Evolutionary conservation across 1,140 invertebrate genomes (phyloP).

Genomic region (Thaumetopoea pityocampa): DNA sequence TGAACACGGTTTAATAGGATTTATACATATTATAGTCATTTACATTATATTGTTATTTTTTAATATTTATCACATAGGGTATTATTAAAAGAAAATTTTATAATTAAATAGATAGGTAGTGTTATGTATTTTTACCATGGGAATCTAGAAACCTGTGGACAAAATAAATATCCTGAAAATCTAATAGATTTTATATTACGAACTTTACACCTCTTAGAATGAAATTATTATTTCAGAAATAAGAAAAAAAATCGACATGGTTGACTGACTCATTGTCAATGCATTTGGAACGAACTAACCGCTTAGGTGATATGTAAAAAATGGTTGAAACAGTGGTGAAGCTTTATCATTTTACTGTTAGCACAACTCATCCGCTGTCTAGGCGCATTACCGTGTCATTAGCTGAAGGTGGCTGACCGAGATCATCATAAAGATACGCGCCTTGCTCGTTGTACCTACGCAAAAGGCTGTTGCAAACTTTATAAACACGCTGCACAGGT

Average conservation of each 20-base stretch:
- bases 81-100: too few species aligned
- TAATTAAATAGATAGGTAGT: too few species aligned
- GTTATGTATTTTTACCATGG: too few species aligned
- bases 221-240: background rate
- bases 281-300: constrained; percentile 60
- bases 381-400: constrained; percentile 67
- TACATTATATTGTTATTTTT: too few species aligned
- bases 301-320: constrained; percentile 69
- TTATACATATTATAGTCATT: too few species aligned
- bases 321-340: constrained; percentile 57
- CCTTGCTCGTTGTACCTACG: constrained; percentile 1
- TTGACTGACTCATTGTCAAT: constrained; percentile 71
- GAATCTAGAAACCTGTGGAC: too few species aligned
- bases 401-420: constrained; percentile 68
- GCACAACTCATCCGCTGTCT: constrained; percentile 42
- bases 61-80: too few species aligned
- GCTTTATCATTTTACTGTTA: constrained; percentile 71
- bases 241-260: constrained; percentile 25
- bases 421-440: constrained; percentile 22
- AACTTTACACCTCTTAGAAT: too few species aligned
- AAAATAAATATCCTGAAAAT: too few species aligned
- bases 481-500: too few species aligned
- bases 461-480: constrained; percentile 11
- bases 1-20: too few species aligned
- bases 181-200: too few species aligned